Evolutionary conservation across 2,888 invertebrate species (phyloP).

Genomic region (Dioctria linearis): DNA sequence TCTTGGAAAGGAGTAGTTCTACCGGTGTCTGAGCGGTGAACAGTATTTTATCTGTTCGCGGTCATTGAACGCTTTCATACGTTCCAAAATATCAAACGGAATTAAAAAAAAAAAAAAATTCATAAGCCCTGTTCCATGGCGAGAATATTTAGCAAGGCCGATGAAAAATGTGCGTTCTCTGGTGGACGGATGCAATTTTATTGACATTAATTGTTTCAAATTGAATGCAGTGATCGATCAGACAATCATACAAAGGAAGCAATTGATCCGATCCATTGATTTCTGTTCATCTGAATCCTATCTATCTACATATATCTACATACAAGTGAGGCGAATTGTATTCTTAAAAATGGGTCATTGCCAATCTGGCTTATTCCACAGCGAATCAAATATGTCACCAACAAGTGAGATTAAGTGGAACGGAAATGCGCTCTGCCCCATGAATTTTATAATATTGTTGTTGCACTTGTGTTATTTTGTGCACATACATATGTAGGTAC

Average conservation of each 20-base stretch:
- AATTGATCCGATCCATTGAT: constrained; percentile 26
- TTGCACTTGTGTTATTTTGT: background rate
- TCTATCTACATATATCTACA: background rate
- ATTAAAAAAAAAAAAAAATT: constrained; percentile 11
- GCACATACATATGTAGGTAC: no score
- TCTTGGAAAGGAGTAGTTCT: constrained; percentile 16
- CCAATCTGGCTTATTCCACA: background rate
- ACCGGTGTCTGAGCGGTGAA: constrained; percentile 2
- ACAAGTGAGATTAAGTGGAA: constrained; percentile 33
- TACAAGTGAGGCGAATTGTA: constrained; percentile 3
- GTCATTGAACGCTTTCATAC: constrained; percentile 35
- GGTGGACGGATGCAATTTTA: background rate
- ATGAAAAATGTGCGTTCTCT: background rate
- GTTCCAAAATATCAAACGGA: constrained; percentile 23
- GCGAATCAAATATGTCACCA: constrained; percentile 28
- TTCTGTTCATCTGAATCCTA: constrained; percentile 13
- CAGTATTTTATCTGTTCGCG: background rate
- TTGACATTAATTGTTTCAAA: background rate
- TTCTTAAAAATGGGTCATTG: constrained; percentile 30
- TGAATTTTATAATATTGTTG: constrained; percentile 5
- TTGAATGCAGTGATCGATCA: constrained; percentile 20
- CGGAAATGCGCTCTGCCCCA: constrained; percentile 19
- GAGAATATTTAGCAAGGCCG: background rate
- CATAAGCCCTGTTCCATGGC: background rate
- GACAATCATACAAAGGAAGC: constrained; percentile 7